Percentiles rank a stretch among this genome's conserved stretches.
Evolutionary conservation across 64 coral and sea anemone species (phyloP).

Genomic region (Cladopsammia gracilis): DNA sequence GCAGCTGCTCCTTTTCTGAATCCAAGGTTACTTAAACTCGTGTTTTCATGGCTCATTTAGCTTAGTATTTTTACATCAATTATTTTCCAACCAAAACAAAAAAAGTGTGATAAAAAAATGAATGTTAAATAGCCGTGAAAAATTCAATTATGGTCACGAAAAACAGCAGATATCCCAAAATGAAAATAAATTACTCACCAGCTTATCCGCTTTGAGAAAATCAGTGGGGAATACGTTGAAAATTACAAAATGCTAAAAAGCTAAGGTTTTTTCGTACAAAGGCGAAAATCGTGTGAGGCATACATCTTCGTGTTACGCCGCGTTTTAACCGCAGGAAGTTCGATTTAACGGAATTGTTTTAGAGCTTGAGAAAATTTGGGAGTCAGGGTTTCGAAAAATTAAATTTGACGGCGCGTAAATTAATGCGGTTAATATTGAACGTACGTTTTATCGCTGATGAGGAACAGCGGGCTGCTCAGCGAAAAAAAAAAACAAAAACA

Average conservation of each 20-base stretch:
- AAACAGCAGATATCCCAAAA: background rate
- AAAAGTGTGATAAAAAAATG: background rate
- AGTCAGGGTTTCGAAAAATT: too few relatives aligned
- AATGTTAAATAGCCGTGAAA: slow-evolving; percentile 12
- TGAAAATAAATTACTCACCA: background rate
- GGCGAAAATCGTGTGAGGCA: too few relatives aligned
- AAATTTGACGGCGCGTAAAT: too few relatives aligned
- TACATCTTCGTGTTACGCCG: too few relatives aligned
- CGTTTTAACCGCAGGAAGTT: too few relatives aligned
- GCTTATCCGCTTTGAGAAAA: background rate
- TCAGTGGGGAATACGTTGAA: background rate
- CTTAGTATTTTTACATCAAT: background rate
- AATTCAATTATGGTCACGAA: background rate
- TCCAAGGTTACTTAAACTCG: background rate
- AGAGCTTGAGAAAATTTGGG: too few relatives aligned
- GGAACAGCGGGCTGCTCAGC: background rate
- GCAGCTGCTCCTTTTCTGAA: background rate
- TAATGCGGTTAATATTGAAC: slow-evolving; percentile 27
- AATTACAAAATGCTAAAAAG: background rate
- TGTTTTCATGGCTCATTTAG: background rate
- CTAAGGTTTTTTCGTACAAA: too few relatives aligned
- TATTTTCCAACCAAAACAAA: slow-evolving; percentile 14
- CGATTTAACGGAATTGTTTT: too few relatives aligned
- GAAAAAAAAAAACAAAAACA: too few relatives aligned
- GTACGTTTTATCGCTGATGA: background rate